Conservation (phyloP, 2,797 vertebrate species). For the Phoebastria nigripes region DNA sequence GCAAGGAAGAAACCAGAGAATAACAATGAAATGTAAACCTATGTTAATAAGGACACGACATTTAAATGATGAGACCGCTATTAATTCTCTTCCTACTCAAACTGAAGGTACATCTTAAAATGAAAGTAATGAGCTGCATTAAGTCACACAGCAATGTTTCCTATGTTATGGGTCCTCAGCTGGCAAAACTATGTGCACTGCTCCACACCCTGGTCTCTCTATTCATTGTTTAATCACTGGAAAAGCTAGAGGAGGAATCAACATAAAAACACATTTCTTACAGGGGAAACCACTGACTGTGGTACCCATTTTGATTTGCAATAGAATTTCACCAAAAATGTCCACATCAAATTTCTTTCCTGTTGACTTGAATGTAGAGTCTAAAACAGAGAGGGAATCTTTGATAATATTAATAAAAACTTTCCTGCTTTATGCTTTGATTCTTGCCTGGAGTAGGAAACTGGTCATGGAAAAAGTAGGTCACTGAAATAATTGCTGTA, state of each 20-base stretch:
- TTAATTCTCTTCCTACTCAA: neutral
- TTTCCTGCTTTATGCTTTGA: conserved; percentile 25
- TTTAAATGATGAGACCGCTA: neutral
- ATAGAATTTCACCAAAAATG: neutral
- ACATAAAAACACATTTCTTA: neutral
- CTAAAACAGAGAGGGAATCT: neutral
- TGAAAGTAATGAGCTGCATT: neutral
- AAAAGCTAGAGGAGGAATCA: neutral
- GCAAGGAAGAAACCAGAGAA: neutral
- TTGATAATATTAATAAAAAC: conserved; percentile 24
- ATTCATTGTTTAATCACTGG: neutral
- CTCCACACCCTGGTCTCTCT: neutral
- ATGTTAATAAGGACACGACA: neutral
- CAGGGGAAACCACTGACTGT: neutral
- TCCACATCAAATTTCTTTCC: neutral
- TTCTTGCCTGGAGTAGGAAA: conserved; percentile 59
- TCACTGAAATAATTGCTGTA: conserved; percentile 72
- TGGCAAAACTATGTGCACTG: neutral
- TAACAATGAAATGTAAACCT: neutral
- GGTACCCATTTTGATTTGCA: neutral
- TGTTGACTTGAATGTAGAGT: neutral
- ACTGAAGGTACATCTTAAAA: neutral
- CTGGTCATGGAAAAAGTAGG: conserved; percentile 73
- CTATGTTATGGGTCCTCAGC: neutral
- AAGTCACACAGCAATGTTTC: neutral